Evolutionary conservation across 2,888 invertebrate species (phyloP), one percentile per base, ranked within the genome.

Genomic region (Drosophila kambysellisi): DNA sequence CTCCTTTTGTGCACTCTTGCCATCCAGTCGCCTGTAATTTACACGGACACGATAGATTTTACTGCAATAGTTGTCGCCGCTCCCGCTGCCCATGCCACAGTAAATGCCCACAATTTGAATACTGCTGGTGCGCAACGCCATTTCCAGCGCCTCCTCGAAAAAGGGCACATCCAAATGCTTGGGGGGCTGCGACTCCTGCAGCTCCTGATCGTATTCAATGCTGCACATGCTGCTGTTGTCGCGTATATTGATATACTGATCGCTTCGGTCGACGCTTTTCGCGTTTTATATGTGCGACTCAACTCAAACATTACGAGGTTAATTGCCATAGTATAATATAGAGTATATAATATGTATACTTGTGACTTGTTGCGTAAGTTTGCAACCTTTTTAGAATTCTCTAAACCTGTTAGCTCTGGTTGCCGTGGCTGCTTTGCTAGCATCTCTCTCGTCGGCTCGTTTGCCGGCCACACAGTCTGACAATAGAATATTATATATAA

Each of bases 41-140:
- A 93, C 52, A 56, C 65, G 76, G 0, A 81, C 86, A 2, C 92
- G 88, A 78, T 90, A 92, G 35, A 92, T 92, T 51, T 91, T 76
- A 70, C 92, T 92, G 71, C 92, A 92, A 60, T 91, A 92, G 68
- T 92, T 93, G 41, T 92, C 92, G 0, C 92, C 92, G 2, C 69
- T 72, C 46, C 73, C 77, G 72, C 92, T 91, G 51, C 91, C 92
- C 75, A 89, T 71, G 5, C 62, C 48, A 7, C 89, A 71, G 29
- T 85, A 53, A 0, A 91, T 76, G 4, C 63, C 63, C 25, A 70
- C 8, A 0, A 91, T 58, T 41, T 79, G 41, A 0, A 88, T 66
- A n/a, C 82, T 68, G 9, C 79, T 67, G 1, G 78, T 74, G 0
- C 83, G 75, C 30, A 92, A 52, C 4, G 90, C 91, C 48, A 89